Conservation (phyloP, 2,113 vertebrate species). For the Rhizomys pruinosus region DNA sequence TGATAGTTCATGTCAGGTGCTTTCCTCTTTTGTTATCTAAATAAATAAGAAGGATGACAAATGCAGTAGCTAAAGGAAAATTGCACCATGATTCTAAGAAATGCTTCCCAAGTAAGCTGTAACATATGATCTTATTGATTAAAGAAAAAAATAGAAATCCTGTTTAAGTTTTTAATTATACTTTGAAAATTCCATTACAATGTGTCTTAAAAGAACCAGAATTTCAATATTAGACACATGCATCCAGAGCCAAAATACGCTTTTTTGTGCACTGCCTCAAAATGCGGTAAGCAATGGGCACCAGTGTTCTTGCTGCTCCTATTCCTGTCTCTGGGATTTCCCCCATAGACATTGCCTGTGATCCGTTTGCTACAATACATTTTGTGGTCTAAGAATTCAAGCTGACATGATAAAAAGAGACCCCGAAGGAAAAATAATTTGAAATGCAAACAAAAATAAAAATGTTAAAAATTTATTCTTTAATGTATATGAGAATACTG, state of each 20-base stretch:
- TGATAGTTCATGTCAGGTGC: background rate
- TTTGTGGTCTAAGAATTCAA: background rate
- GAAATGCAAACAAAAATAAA: conserved; percentile 8
- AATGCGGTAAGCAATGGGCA: too few species aligned
- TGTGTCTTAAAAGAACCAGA: background rate
- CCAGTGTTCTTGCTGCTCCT: background rate
- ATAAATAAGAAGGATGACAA: background rate
- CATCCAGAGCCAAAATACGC: background rate
- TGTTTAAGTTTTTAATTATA: background rate
- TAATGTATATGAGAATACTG: background rate
- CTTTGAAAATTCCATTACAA: background rate
- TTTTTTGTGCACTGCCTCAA: background rate
- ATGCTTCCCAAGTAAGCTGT: background rate
- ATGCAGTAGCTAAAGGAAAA: background rate
- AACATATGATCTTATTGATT: background rate
- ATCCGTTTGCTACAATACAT: background rate
- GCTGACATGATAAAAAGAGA: background rate
- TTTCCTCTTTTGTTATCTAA: background rate
- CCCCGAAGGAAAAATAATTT: background rate
- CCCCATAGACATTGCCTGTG: background rate
- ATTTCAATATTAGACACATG: background rate
- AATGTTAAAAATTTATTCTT: background rate
- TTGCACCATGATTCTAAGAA: background rate
- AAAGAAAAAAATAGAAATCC: background rate
- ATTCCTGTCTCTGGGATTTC: background rate